These are phyloP conservation scores for Mastigias papua DNA, from an alignment of 30 jellyfish, hydroid and myxozoan genomes.

Conservation along the genomic window DNA sequence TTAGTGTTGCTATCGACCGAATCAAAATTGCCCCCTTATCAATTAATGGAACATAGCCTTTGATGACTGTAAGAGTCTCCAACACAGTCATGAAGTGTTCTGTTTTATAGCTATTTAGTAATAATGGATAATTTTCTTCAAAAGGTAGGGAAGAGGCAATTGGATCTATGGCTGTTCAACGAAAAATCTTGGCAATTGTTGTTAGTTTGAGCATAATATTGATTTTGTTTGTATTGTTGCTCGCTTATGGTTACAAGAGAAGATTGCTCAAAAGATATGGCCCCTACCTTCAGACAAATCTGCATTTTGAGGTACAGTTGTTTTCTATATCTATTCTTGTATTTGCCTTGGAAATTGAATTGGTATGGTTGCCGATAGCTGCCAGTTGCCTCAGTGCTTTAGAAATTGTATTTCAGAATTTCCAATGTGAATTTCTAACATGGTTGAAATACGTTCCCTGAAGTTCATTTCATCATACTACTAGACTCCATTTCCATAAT, in stretches of 20 bases:
- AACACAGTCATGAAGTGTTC: too few species aligned
- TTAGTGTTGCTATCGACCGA: too few species aligned
- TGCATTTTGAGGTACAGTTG: constrained; percentile 62
- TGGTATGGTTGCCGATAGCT: background rate
- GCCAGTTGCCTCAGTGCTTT: background rate
- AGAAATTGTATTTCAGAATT: background rate
- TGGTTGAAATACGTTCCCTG: background rate
- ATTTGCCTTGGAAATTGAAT: background rate
- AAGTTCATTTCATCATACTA: background rate
- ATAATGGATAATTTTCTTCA: background rate
- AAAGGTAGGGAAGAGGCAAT: background rate
- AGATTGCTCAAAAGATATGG: constrained; percentile 53
- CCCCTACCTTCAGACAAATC: constrained; percentile 70
- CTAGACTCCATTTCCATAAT: too few species aligned
- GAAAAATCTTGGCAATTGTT: constrained; percentile 5
- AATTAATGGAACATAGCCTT: too few species aligned
- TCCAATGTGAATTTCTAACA: too few species aligned
- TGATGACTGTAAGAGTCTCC: too few species aligned
- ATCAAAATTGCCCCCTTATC: too few species aligned
- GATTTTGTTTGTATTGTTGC: constrained; percentile 3
- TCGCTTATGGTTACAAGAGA: constrained; percentile 34
- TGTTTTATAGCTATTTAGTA: background rate
- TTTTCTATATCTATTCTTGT: background rate
- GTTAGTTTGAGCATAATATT: constrained; percentile 20
- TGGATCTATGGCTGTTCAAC: background rate